These are phyloP conservation scores for Pseudanteris insignis DNA, from an alignment of 2,888 invertebrate species.

Conservation along the genomic window DNA sequence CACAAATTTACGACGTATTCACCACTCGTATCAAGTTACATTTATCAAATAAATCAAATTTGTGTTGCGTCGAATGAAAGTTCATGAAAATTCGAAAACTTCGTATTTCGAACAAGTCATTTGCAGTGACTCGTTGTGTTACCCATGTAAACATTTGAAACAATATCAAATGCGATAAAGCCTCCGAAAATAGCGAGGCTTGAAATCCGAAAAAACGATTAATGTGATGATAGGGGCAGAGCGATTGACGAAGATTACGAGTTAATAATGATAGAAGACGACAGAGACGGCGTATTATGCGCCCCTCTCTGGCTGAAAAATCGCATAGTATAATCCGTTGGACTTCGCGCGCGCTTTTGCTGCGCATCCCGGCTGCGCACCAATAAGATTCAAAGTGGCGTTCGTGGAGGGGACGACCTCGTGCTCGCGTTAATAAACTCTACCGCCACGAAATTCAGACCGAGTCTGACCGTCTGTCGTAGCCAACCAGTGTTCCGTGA, in stretches of 20 bases:
- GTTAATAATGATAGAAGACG: conserved; percentile 2
- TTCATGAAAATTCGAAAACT: background rate
- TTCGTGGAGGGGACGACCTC: conserved; percentile 57
- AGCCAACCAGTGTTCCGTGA: conserved; percentile 47
- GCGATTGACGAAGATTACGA: conserved; percentile 15
- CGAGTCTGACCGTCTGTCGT: conserved; percentile 53
- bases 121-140: conserved; percentile 46
- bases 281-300: conserved; percentile 38
- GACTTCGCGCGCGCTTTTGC: conserved; percentile 59
- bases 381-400: conserved; percentile 60
- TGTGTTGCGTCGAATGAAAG: too few relatives aligned
- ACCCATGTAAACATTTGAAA: conserved; percentile 14
- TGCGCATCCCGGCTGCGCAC: conserved; percentile 60
- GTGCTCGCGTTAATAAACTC: conserved; percentile 47
- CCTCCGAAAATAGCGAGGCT: conserved; percentile 2
- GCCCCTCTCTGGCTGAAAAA: conserved; percentile 28
- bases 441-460: conserved; percentile 46
- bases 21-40: background rate
- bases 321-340: conserved; percentile 64
- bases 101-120: background rate
- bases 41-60: conserved; percentile 3
- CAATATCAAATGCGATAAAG: conserved; percentile 20
- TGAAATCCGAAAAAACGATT: conserved; percentile 8
- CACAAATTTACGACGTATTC: background rate
- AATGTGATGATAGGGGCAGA: conserved; percentile 10